Conservation (phyloP, 2,888 invertebrate species). For the Synanthedon tipuliformis region DNA sequence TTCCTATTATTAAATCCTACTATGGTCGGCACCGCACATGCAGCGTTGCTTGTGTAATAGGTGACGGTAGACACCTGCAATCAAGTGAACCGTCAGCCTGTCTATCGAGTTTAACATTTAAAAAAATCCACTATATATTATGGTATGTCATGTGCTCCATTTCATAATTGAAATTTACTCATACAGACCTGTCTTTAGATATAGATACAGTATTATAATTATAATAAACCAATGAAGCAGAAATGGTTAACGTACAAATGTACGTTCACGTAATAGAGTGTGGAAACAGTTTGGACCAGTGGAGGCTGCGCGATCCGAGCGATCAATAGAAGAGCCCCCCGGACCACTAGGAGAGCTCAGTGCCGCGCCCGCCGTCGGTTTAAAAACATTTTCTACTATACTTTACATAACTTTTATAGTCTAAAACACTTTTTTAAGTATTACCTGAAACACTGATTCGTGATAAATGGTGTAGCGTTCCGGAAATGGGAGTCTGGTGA, state of each 20-base stretch:
- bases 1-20: too few species aligned
- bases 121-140: too few species aligned
- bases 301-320: constrained; percentile 49
- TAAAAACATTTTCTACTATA: constrained; percentile 14
- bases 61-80: too few species aligned
- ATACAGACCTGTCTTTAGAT: too few species aligned
- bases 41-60: too few species aligned
- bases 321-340: constrained; percentile 38
- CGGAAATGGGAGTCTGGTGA: constrained; percentile 43
- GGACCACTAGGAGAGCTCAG: constrained; percentile 25
- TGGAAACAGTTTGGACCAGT: constrained; percentile 11
- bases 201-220: too few species aligned
- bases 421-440: constrained; percentile 10
- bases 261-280: not conserved
- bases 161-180: too few species aligned
- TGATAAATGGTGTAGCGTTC: constrained; percentile 13
- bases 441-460: constrained; percentile 5
- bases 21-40: too few species aligned
- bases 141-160: too few species aligned
- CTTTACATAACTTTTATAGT: constrained; percentile 9
- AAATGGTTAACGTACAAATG: not conserved
- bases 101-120: too few species aligned
- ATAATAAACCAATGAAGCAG: not conserved
- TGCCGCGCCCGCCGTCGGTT: constrained; percentile 12
- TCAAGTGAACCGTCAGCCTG: too few species aligned